These are phyloP conservation scores for Nasonovia ribisnigri DNA, from an alignment of 2,888 invertebrate genomes.

Conservation along the genomic window DNA sequence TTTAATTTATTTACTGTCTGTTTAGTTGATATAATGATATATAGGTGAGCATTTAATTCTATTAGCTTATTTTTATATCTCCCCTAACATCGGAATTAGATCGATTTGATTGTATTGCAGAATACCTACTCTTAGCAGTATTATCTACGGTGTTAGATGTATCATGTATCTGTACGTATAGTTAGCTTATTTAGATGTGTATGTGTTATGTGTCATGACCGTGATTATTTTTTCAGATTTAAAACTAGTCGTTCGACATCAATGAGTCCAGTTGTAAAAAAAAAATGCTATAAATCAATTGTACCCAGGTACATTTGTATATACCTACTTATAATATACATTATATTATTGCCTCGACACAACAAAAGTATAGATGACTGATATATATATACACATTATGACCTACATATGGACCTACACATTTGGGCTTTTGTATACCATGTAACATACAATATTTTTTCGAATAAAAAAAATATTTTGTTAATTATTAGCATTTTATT, in stretches of 20 bases:
- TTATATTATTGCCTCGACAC: neutral
- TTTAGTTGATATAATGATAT: too few relatives aligned
- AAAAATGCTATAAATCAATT: slow-evolving; percentile 22
- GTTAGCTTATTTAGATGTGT: too few relatives aligned
- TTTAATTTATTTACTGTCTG: neutral
- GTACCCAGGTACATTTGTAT: neutral
- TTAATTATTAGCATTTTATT: too few relatives aligned
- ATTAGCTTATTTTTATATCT: neutral
- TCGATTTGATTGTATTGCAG: neutral
- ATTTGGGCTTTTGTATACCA: neutral
- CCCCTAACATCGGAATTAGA: neutral
- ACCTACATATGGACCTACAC: neutral
- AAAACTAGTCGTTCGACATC: slow-evolving; percentile 25
- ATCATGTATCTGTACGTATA: neutral
- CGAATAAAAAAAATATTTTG: too few relatives aligned
- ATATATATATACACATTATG: slow-evolving; percentile 1
- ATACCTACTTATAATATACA: neutral
- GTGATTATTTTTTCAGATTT: slow-evolving; percentile 40
- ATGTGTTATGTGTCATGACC: slow-evolving; percentile 39
- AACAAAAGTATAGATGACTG: neutral
- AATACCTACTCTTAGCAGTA: neutral
- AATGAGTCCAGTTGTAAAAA: slow-evolving; percentile 19
- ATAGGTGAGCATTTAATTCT: neutral
- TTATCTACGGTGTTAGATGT: neutral
- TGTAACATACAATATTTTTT: neutral